Evolutionary conservation across 1,140 invertebrate genomes (phyloP).

Genomic region (Drosophila arawakana): DNA sequence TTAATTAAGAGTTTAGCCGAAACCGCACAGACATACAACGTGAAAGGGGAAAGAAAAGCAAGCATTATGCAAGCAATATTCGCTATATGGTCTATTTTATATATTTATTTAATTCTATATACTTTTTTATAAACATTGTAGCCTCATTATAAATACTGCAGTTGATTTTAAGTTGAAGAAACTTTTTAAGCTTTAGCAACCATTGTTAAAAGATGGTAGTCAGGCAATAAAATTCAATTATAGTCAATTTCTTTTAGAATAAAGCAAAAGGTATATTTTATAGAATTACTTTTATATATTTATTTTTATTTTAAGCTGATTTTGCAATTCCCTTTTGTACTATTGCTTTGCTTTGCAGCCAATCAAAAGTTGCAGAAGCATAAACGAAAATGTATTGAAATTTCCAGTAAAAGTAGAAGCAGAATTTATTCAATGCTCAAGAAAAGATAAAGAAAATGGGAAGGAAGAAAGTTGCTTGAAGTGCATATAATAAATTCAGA

Average conservation of each 20-base stretch:
- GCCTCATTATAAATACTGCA: neutral
- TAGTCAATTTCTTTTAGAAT: slow-evolving; percentile 7
- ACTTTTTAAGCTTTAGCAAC: neutral
- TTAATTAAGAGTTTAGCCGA: slow-evolving; percentile 74
- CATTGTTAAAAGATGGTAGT: neutral
- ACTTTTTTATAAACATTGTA: too few relatives aligned
- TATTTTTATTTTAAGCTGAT: slow-evolving; percentile 1
- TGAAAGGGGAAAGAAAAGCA: neutral
- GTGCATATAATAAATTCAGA: slow-evolving; percentile 53
- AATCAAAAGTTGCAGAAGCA: slow-evolving; percentile 39
- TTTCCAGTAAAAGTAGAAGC: neutral
- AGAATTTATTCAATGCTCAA: slow-evolving; percentile 6
- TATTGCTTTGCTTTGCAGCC: slow-evolving; percentile 11
- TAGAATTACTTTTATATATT: neutral
- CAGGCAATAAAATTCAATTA: neutral
- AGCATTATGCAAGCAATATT: slow-evolving; percentile 17
- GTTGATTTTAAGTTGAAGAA: neutral
- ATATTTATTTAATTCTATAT: too few relatives aligned
- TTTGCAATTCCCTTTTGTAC: slow-evolving; percentile 23
- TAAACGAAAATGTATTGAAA: slow-evolving; percentile 39
- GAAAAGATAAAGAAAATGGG: neutral
- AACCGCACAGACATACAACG: slow-evolving; percentile 29
- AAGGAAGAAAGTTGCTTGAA: neutral
- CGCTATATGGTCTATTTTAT: neutral
- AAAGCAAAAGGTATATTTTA: neutral